Percentiles rank a stretch among this genome's conserved stretches.
These are phyloP conservation scores for Meiosimyza decipiens DNA, from an alignment of 2,888 invertebrate genomes.

Conservation along the genomic window DNA sequence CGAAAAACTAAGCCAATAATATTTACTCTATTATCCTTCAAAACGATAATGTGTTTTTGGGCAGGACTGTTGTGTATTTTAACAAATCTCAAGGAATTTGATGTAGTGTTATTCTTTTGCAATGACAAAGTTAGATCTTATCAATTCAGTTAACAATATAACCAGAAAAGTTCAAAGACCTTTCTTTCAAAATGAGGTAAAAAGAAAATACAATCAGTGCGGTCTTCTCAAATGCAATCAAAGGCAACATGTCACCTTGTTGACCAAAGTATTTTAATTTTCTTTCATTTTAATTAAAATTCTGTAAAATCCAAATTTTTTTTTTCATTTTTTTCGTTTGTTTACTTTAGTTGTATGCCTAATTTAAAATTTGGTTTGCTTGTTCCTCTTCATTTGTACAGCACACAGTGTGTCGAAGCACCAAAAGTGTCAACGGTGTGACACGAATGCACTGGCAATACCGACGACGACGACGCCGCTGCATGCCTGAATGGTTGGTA, in stretches of 20 bases:
- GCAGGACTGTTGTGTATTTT: too few species aligned
- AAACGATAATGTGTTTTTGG: too few species aligned
- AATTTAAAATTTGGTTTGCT: slow-evolving; percentile 21
- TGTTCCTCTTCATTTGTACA: neutral
- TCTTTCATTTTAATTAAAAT: slow-evolving; percentile 22
- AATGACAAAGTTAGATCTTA: too few species aligned
- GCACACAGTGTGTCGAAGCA: slow-evolving; percentile 1
- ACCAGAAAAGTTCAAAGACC: too few species aligned
- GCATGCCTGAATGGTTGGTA: neutral
- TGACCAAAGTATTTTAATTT: neutral
- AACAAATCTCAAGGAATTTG: too few species aligned
- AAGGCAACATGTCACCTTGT: neutral
- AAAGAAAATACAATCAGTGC: too few species aligned
- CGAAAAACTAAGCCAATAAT: too few species aligned
- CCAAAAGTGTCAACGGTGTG: slow-evolving; percentile 31
- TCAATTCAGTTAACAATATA: too few species aligned
- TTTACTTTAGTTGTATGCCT: slow-evolving; percentile 8
- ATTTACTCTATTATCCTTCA: too few species aligned
- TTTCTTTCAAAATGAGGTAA: too few species aligned
- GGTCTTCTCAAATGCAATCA: neutral
- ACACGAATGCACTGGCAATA: neutral
- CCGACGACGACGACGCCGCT: slow-evolving; percentile 8
- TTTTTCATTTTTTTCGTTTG: neutral
- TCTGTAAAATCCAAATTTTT: slow-evolving; percentile 17
- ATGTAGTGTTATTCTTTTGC: too few species aligned